Base-by-base conservation (phyloP, 2,797 vertebrate genomes). In the Aplochiton taeniatus region DNA sequence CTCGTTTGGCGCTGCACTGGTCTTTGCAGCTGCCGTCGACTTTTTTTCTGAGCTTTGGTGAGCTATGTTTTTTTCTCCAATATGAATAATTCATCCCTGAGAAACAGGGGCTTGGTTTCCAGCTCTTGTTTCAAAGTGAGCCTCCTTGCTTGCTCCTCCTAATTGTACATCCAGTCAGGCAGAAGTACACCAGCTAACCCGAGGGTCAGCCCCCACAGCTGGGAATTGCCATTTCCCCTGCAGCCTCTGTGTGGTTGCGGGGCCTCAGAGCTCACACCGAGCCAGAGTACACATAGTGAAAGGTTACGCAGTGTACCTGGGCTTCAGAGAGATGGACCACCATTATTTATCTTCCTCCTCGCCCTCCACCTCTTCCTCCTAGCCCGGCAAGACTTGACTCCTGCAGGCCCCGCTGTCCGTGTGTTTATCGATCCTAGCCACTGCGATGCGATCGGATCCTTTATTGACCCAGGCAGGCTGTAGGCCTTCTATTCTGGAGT, bases 131-230 rank as follows among this genome's bases (percentile, higher is more conserved):
- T 87, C 78, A 89, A 90, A 83, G 83, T 86, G 82, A 77, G 83
- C 81, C 86, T 88, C 85, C 83, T 89, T 89, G 31, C 2, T n/a
- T n/a, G 31, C 31, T 88, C 83, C 87, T 88, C 88, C 83, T 90
- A 87, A 89, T 90, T 91, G 90, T 89, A 89, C 89, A 90, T 85
- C 87, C 82, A 87, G 88, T 84, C 89, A 85, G 86, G 88, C 87
- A 90, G 87, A 90, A 87, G 85, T 82, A 87, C 84, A 86, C 68
- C 70, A 13, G 77, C 85, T 87, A 89, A 89, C 86, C 88, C 74
- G 73, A 65, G n/a, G 88, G 89, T 91, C 88, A 90, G 80, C 49
- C 85, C 31, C 64, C 75, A 74, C 81, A 84, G 83, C 80, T 84
- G 86, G 87, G 86, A 89, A 88, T 87, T 83, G 81, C 75, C 69